Base-by-base conservation (phyloP, 2,113 vertebrate genomes). In the Anarhynchus alexandrinus region DNA sequence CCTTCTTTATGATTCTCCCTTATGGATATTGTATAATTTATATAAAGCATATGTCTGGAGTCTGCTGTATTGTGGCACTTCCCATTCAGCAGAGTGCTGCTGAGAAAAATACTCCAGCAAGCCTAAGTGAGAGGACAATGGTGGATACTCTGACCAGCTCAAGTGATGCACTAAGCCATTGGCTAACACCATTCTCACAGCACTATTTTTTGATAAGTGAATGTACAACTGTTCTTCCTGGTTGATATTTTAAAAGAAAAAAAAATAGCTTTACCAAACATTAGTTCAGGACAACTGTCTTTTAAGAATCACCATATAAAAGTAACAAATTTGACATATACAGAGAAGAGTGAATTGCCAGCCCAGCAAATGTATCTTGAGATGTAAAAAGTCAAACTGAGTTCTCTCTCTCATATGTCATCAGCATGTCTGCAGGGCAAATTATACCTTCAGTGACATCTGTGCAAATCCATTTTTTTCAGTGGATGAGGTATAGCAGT, bases 361-460 rank as follows among this genome's bases (percentile, higher is more conserved):
- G 92, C 59, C 88, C 79, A 83, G 79, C 64, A 95, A 95, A 96
- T 90, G 67, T 64, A 95, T 95, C 88, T 92, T 71, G 76, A 96
- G 88, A 95, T 90, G 95, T 91, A 94, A 95, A 94, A 97, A 97
- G 93, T 96, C 96, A 97, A 95, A 95, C 96, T 94, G 92, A 96
- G 78, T 90, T 96, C 87, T 92, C 92, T 73, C 87, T 91, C 96
- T 96, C 96, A 96, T 97, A 97, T 96, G 96, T 97, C 96, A 97
- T 90, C 94, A 86, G 92, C 21, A 96, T 96, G 88, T 95, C 96
- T 96, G 96, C 94, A 94, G 96, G 96, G 92, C 96, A 97, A 97
- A 97, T 97, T 96, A 96, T 96, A 97, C 86, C 96, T 97, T 95
- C 96, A 91, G 86, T 96, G 95, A 97, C 97, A 97, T 96, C 97